Evolutionary conservation across 2,797 vertebrate species (phyloP).

Genomic region (Orientallactaga sibirica): DNA sequence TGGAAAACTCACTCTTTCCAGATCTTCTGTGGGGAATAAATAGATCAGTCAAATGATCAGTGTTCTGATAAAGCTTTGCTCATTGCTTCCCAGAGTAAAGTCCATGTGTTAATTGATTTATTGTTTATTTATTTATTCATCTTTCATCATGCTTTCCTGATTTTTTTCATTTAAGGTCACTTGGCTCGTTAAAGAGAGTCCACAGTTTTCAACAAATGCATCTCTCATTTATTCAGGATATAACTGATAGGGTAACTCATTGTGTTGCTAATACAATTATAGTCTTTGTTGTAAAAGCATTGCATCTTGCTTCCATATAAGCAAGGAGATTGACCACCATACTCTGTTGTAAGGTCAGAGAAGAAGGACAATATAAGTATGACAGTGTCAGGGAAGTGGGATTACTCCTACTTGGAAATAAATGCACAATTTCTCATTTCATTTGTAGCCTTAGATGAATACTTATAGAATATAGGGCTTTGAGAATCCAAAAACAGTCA

Average conservation of each 20-base stretch:
- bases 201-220: slow-evolving; percentile 81
- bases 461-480: not conserved
- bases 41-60: slow-evolving; percentile 21
- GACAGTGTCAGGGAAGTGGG: slow-evolving; percentile 67
- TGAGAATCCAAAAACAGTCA: not conserved
- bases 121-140: slow-evolving; percentile 65
- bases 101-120: not conserved
- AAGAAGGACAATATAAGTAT: slow-evolving; percentile 46
- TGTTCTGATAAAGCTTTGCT: slow-evolving; percentile 52
- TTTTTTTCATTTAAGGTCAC: slow-evolving; percentile 70
- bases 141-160: slow-evolving; percentile 59
- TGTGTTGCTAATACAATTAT: slow-evolving; percentile 81
- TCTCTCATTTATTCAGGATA: slow-evolving; percentile 84
- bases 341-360: slow-evolving; percentile 55
- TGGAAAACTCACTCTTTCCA: slow-evolving; percentile 34
- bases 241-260: slow-evolving; percentile 85
- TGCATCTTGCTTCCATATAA: slow-evolving; percentile 75
- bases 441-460: slow-evolving; percentile 40
- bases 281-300: slow-evolving; percentile 80
- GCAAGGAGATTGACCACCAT: slow-evolving; percentile 74
- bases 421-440: slow-evolving; percentile 76
- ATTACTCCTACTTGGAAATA: slow-evolving; percentile 68
- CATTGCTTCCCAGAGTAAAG: slow-evolving; percentile 68
- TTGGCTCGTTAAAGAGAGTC: slow-evolving; percentile 79
- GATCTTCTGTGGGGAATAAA: slow-evolving; percentile 27